Base-by-base conservation (phyloP, 1,140 invertebrate species). In the Melitaea cinxia region DNA sequence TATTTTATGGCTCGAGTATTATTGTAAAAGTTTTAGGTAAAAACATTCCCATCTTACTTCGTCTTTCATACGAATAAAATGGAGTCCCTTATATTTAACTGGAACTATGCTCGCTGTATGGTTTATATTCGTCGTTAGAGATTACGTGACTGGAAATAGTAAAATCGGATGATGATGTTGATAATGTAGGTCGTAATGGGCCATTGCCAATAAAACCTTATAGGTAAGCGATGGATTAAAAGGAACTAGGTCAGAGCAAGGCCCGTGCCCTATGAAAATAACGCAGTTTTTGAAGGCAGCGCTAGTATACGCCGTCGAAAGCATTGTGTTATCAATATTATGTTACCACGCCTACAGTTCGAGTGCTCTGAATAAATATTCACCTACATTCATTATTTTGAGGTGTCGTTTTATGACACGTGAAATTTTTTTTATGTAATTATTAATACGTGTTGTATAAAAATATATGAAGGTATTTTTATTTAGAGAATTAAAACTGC, bases 121-220 rank as follows among this genome's bases (percentile, higher is more conserved):
- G 79, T 83, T 87, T 83, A 88, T 87, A 83, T 87, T 81, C 81
- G 83, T 81, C 79, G 80, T 86, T 87, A 77, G 72, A 84, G 80
- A 82, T 91, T 88, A 89, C 88, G 86, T 91, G 88, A 88, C 88
- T 89, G 77, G 88, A 88, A 89, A 89, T 88, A 91, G 88, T 91
- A 89, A 89, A 90, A 88, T 89, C 77, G 84, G 88, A 88, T 88
- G 86, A 87, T 88, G 85, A 91, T 88, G 84, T 86, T 91, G 86
- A 91, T 91, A 91, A 91, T 91, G 82, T 88, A 85, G 78, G 85
- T 84, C 82, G 84, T 89, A 85, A 91, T 88, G 82, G 85, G 82
- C 83, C 81, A 85, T 85, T 82, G 78, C 84, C 85, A 88, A 91
- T 89, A 89, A 91, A 89, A 91, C 84, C 82, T 91, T 91, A 91